Base-by-base conservation (phyloP, 2,113 vertebrate species). In the Dermatemys mawii region DNA sequence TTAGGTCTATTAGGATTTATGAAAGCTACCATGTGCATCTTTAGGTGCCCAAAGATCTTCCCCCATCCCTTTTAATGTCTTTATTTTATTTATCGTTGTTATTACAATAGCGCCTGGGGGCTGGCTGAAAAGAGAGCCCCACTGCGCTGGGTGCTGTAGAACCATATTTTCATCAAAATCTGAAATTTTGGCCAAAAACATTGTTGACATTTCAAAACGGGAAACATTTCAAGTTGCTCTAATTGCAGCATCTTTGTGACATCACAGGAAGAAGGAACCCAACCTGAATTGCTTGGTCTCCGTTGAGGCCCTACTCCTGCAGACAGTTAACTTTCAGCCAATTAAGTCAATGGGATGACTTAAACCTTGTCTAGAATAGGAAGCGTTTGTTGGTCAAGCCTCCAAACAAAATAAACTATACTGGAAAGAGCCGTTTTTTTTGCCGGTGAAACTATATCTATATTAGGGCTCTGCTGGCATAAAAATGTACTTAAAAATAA, bases 311-410 rank as follows among this genome's bases (percentile, higher is more conserved):
- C 94, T 96, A 96, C 96, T 96, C 96, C 97, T 89, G 88, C 93
- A 96, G 96, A 96, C 96, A 97, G 95, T 97, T 97, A 97, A 96
- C 95, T 97, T 94, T 96, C 97, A 97, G 94, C 94, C 97, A 96
- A 97, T 97, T 97, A 97, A 97, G 96, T 96, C 97, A 96, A 95
- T 94, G 95, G n/a, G 86, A 89, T 90, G 97, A 97, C 96, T 97
- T 96, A 96, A 96, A 96, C 97, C 97, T 95, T 97, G 96, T 96
- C 97, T 97, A 93, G 80, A 94, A 86, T 95, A 96, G 97, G 97
- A 97, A 95, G 94, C 93, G 81, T 95, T 96, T 97, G 96, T 96
- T 91, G 95, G 96, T 93, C 96, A 97, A 91, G 94, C 93, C 93
- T 95, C 95, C 94, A 97, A 97, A 96, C 97, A 89, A 97, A 97